Base-by-base conservation (phyloP, 2,113 vertebrate species). In the Nycticorax nycticorax region DNA sequence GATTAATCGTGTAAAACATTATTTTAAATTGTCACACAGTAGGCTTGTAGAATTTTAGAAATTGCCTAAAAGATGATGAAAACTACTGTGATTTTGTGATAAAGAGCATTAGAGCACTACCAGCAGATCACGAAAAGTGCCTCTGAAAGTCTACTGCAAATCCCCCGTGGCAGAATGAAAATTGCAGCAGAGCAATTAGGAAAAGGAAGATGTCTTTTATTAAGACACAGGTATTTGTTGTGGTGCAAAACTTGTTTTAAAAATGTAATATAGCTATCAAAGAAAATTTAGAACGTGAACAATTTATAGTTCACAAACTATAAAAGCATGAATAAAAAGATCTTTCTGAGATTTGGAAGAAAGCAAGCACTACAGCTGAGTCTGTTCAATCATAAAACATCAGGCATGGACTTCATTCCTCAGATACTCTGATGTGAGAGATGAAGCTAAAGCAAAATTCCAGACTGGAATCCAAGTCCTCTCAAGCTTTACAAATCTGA, bases 11-110 rank as follows among this genome's bases (percentile, higher is more conserved):
- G 35, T 93, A 92, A 93, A 96, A 60, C 23, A 20, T 66, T 66
- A 30, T 93, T 96, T 92, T 83, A 84, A 95, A 93, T 95, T 95
- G 94, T 75, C 53, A 26, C 74, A 82, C 12, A 39, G 80, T 52
- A 96, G 60, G 19, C 62, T 92, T 91, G 72, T 59, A 93, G 85
- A 71, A 78, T 96, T 92, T 78, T 79, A 76, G 88, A 90, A 95
- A 86, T 94, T 90, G 73, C 71, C 57, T 63, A 27, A 87, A 93
- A 89, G 53, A 93, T 89, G 16, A 84, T 91, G 88, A 93, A 96
- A 95, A 52, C 26, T 41, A 47, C 26, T 41, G 77, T 85, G 82
- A 73, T 93, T 95, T 81, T 89, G 84, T 72, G 55, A 89, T 92
- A 85, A 84, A 87, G 62, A 85, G 84, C 68, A 56, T 55, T 75